These are phyloP conservation scores for Hydrochoerus hydrochaeris DNA, from an alignment of 2,113 vertebrate species.

Conservation along the genomic window DNA sequence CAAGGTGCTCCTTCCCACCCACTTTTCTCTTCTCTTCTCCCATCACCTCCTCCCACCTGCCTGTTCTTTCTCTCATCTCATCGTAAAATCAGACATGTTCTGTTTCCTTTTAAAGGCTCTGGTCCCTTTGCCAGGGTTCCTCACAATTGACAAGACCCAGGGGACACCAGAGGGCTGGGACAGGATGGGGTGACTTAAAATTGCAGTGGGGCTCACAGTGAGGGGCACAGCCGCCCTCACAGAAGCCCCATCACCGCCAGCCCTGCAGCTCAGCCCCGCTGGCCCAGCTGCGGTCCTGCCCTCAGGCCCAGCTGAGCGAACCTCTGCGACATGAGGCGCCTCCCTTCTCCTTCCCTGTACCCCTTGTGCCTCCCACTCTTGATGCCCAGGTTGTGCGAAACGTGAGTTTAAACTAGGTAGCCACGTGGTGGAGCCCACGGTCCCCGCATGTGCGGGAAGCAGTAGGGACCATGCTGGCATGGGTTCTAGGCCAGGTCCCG, in stretches of 20 bases:
- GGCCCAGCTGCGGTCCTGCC: slow-evolving; percentile 46
- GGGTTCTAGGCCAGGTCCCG: background rate
- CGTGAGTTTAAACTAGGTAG: background rate
- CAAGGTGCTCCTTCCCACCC: fast-evolving
- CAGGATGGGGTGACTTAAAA: too few relatives aligned
- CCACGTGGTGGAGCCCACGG: too few relatives aligned
- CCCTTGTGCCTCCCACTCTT: background rate
- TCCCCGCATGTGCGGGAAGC: fast-evolving
- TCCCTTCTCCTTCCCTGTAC: slow-evolving; percentile 12
- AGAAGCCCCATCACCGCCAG: background rate
- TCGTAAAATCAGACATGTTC: background rate
- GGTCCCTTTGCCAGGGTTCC: background rate
- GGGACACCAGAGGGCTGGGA: background rate
- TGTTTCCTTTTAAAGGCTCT: background rate
- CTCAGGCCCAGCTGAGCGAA: background rate
- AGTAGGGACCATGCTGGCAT: background rate
- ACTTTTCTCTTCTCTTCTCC: background rate
- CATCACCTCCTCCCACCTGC: background rate
- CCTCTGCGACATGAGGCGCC: background rate
- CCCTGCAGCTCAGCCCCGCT: slow-evolving; percentile 4
- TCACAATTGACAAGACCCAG: background rate
- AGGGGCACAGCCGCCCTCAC: background rate
- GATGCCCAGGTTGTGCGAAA: background rate
- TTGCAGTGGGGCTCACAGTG: too few relatives aligned
- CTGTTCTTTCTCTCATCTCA: background rate